Conservation (phyloP, 2,113 vertebrate species). For the Cathartes aura region DNA sequence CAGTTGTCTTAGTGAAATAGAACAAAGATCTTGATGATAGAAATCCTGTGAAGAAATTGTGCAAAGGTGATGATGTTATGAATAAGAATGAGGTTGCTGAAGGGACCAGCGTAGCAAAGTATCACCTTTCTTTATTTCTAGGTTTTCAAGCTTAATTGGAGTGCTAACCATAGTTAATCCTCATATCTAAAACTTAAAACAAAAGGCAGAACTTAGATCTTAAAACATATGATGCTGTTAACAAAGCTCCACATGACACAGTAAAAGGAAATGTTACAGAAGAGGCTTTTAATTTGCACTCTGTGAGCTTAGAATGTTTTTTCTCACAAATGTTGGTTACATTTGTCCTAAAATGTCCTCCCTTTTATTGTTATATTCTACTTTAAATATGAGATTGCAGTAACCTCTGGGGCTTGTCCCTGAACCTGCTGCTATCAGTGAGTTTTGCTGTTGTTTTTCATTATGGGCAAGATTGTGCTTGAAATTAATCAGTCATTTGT, state of each 20-base stretch:
- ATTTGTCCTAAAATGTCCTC: not conserved
- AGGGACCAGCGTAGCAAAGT: not conserved
- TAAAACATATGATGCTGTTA: not conserved
- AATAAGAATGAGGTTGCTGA: not conserved
- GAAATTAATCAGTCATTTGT: not conserved
- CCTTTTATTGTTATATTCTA: not conserved
- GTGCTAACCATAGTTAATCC: not conserved
- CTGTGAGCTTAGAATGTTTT: not conserved
- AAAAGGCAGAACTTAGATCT: not conserved
- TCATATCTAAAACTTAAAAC: not conserved
- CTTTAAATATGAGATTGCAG: not conserved
- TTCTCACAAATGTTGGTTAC: not conserved
- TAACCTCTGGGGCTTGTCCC: not conserved
- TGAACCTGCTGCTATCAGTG: not conserved
- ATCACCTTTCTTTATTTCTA: not conserved
- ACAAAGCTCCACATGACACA: not conserved
- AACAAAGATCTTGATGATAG: not conserved
- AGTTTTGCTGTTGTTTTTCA: not conserved
- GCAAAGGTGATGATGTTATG: not conserved
- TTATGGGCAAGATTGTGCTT: not conserved
- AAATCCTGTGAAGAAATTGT: not conserved
- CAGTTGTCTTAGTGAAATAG: not conserved
- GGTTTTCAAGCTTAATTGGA: not conserved
- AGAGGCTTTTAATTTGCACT: not conserved
- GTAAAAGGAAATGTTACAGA: not conserved